A percentile compares a stretch with the other conserved stretches of the same genome.
Evolutionary conservation across 2,113 vertebrate genomes (phyloP).

Genomic region (Riparia riparia): DNA sequence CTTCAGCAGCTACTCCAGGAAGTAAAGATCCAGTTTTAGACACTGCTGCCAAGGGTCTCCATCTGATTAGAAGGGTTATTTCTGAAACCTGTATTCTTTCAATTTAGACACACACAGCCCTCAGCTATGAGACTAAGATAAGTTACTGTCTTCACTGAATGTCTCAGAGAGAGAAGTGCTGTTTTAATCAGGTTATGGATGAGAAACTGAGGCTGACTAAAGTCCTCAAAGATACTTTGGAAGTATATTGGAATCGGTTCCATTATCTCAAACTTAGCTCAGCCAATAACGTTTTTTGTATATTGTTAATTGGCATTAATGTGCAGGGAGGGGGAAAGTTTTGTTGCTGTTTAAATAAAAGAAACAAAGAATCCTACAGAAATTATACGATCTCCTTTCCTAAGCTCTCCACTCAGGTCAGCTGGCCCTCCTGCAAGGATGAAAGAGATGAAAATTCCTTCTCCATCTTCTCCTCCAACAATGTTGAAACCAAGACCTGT

Average conservation of each 20-base stretch:
- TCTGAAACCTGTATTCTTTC: background rate
- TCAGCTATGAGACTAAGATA: background rate
- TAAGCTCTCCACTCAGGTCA: slow-evolving; percentile 94
- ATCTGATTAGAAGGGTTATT: background rate
- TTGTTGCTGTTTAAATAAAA: background rate
- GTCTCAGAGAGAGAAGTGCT: background rate
- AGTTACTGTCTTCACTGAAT: background rate
- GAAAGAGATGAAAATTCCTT: slow-evolving; percentile 99
- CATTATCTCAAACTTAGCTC: background rate
- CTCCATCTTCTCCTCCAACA: slow-evolving; percentile 96
- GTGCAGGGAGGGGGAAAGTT: background rate
- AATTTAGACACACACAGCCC: background rate
- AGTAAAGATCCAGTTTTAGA: background rate
- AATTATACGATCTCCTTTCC: slow-evolving; percentile 94
- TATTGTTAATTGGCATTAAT: background rate
- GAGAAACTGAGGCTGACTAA: background rate
- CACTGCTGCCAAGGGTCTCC: background rate
- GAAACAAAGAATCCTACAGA: slow-evolving; percentile 80
- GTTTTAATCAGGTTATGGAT: background rate
- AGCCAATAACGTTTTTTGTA: background rate
- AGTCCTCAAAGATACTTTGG: background rate
- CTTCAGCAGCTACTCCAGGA: background rate
- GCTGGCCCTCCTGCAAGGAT: slow-evolving; percentile 97
- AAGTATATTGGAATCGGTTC: background rate
- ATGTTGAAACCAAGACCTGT: slow-evolving; percentile 99